Conservation (phyloP, 2,888 invertebrate genomes). For the Campoplex capitator region DNA sequence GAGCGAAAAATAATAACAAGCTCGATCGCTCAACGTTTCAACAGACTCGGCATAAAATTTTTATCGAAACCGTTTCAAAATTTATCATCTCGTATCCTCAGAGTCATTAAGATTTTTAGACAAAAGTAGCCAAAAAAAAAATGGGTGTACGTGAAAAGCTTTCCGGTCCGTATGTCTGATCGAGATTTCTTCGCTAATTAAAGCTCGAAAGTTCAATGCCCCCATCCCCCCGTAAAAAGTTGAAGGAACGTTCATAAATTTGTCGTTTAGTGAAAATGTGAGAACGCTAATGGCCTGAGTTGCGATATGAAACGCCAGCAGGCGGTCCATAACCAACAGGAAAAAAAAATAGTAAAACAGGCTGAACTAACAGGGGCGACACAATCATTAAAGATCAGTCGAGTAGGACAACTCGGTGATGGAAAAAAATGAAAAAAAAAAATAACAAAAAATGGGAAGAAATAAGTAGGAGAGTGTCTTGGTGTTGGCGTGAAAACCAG, state of each 20-base stretch:
- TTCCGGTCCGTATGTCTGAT: background rate
- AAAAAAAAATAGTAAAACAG: constrained; percentile 27
- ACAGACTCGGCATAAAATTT: background rate
- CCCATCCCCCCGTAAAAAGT: background rate
- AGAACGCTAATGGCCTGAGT: background rate
- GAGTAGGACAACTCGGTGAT: constrained; percentile 24
- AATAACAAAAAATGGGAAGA: constrained; percentile 1
- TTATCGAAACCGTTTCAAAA: background rate
- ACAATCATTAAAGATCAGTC: constrained; percentile 38
- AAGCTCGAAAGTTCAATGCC: background rate
- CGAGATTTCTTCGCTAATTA: background rate
- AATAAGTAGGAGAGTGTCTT: constrained; percentile 57
- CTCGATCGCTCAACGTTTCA: background rate
- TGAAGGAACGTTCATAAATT: background rate
- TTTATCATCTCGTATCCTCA: background rate
- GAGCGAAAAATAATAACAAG: background rate
- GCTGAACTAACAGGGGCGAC: constrained; percentile 35
- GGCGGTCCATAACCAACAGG: background rate
- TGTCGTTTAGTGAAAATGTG: constrained; percentile 18
- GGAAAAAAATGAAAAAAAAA: constrained; percentile 6
- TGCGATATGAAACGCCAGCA: background rate
- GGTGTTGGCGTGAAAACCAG: constrained; percentile 61
- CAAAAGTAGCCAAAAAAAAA: background rate
- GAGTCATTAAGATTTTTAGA: background rate
- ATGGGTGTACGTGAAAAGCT: background rate